phyloP scores from a whole-genome alignment of 2,113 vertebrate species.

The Poeciliopsis prolifica region DNA sequence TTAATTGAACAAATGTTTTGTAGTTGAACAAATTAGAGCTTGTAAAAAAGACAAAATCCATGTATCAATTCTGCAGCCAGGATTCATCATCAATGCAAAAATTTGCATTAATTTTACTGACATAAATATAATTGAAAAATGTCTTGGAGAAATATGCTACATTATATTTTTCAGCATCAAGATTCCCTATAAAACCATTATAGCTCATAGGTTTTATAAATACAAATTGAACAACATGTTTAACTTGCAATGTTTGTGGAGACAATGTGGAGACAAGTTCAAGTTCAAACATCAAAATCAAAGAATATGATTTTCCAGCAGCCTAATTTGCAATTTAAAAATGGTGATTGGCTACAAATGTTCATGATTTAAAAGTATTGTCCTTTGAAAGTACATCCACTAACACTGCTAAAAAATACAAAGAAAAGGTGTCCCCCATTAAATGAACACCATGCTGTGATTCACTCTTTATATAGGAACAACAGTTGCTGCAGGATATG shows the following conservation, averaged over 20 bases:
- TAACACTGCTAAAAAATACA: background rate
- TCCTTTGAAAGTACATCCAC: background rate
- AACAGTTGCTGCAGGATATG: slow-evolving; percentile 10
- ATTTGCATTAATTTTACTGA: background rate
- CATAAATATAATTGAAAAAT: background rate
- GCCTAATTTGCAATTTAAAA: no score
- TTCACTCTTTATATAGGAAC: background rate
- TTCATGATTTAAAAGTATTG: background rate
- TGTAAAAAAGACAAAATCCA: background rate
- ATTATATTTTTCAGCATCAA: background rate
- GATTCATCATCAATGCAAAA: background rate
- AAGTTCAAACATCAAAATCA: no score
- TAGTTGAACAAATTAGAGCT: background rate
- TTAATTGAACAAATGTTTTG: background rate
- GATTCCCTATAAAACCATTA: background rate
- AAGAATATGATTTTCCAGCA: no score
- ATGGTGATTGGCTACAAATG: no score
- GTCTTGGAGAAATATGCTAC: background rate
- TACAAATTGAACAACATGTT: background rate
- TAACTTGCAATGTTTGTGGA: background rate
- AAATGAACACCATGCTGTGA: background rate
- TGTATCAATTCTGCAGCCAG: background rate
- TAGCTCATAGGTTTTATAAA: background rate
- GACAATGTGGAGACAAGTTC: no score
- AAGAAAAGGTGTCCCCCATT: background rate